phyloP scores from a whole-genome alignment of 2,113 vertebrate genomes.

The Cyanoramphus novaezelandiae region DNA sequence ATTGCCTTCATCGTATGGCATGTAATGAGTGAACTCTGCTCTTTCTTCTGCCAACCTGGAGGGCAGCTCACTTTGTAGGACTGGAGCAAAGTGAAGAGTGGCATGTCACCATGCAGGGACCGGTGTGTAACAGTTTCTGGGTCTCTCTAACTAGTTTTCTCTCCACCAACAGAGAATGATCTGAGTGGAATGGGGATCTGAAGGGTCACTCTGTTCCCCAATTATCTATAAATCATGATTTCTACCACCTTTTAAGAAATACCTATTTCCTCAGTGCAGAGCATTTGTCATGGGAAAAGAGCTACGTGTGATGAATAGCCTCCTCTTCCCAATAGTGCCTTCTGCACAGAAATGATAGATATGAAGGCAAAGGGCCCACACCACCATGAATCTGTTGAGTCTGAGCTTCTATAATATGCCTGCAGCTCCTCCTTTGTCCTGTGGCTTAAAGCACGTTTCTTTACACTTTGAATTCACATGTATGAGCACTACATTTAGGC shows the following conservation, averaged over 20 bases:
- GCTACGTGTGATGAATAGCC: neutral
- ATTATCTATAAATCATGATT: conserved; percentile 17
- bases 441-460: neutral
- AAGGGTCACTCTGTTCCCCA: neutral
- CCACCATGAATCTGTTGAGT: neutral
- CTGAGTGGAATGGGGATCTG: neutral
- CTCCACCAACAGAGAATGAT: neutral
- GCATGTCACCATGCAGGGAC: neutral
- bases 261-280: neutral
- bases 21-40: neutral
- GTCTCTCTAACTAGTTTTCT: neutral
- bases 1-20: neutral
- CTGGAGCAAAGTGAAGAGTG: neutral
- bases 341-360: neutral
- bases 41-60: neutral
- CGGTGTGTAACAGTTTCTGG: neutral
- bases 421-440: neutral
- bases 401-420: neutral
- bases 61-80: neutral
- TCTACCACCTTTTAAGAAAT: neutral
- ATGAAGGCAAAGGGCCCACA: neutral
- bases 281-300: neutral
- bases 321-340: neutral
- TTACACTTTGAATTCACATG: neutral
- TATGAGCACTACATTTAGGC: neutral